Base-by-base conservation (phyloP, 2,888 invertebrate genomes). In the Oeneis ivallda region DNA sequence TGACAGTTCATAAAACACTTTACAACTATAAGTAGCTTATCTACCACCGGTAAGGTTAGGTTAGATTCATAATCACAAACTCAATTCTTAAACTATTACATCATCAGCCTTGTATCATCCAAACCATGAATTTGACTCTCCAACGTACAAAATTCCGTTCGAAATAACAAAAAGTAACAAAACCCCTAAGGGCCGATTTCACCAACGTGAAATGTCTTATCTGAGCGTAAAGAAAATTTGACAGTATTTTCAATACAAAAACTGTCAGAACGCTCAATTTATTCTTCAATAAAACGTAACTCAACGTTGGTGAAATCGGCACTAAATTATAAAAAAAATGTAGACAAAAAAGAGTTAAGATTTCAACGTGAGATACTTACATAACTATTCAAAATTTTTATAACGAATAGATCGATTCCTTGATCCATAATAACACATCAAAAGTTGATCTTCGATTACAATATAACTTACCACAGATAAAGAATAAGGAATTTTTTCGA, bases 71-170 rank as follows among this genome's bases (percentile, higher is more conserved):
- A 13, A 45, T 58, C 34, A 45, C 32, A 58, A 32, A 32, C 26
- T 43, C 41, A 43, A 26, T 53, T 43, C 37, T 6, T 41, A 41
- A 1, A 6, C 15, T 66, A 69, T 69, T 64, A 69, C 11, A 37
- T 34, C 43, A 17, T 69, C 69, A 69, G 69, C 66, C 69, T 66
- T 69, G 47, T n/a, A 17, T 17, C 3, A 54, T 39, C 15, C 37
- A 54, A 54, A 54, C 37, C 32, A 34, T 52, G 6, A 32, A 13
- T 32, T 32, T 32, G 50, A 32, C 13, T 52, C 50, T 32, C 37
- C 17, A 9, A 47, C 47, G 47, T 17, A 8, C 47, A 15, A 47
- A 9, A 47, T 47, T 47, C 15, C 15, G 15, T 3, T 17, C 15
- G 47, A 26, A 26, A 26, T 26, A 26, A 26, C 26, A n/a, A n/a